These are phyloP conservation scores for Patagioenas fasciata DNA, from an alignment of 2,113 vertebrate species.

Conservation along the genomic window DNA sequence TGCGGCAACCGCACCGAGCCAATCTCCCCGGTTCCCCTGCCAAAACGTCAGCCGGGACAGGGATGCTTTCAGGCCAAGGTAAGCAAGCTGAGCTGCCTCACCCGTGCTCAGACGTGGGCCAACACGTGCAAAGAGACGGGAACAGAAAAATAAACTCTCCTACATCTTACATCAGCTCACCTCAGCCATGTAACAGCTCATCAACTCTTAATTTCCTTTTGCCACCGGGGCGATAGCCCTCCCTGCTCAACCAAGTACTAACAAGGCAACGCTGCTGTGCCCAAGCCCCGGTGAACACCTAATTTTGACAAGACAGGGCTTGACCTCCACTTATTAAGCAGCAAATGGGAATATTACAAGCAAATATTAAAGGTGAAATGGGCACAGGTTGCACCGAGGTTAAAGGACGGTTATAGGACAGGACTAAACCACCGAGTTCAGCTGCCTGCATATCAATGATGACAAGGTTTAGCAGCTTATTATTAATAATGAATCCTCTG, in stretches of 20 bases:
- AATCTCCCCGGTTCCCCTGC: not conserved
- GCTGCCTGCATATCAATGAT: not conserved
- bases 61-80: accelerated
- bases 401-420: not conserved
- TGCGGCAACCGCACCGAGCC: not conserved
- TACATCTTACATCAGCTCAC: not conserved
- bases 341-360: not conserved
- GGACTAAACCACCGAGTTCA: not conserved
- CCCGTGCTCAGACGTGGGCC: not conserved
- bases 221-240: accelerated
- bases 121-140: not conserved
- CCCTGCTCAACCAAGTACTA: not conserved
- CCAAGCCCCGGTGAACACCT: not conserved
- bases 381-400: not conserved
- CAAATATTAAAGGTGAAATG: not conserved
- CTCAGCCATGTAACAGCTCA: not conserved
- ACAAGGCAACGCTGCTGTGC: not conserved
- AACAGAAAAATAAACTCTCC: not conserved
- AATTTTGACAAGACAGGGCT: not conserved
- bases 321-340: not conserved
- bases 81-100: not conserved
- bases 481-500: not conserved
- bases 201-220: not conserved
- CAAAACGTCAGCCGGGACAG: not conserved
- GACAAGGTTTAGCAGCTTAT: not conserved